Base-by-base conservation (phyloP, 2,888 invertebrate genomes). In the Archaeoteleia sp. region DNA sequence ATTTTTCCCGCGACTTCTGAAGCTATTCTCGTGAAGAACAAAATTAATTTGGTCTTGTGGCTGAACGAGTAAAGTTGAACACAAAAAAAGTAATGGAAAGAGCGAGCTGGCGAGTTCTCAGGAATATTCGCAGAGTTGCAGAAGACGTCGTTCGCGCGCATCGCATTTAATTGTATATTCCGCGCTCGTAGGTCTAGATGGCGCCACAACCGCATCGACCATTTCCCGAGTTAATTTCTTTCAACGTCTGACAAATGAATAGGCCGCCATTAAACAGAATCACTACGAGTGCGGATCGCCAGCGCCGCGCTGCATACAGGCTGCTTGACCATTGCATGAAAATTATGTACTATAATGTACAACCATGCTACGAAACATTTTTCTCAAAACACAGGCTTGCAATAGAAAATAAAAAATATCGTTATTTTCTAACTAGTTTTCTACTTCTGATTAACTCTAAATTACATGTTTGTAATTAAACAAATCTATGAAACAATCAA, bases 41-140 rank as follows among this genome's bases (percentile, higher is more conserved):
- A 20, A 20, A 4, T 20, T 20, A 20, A 20, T 20, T 20, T 5
- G 63, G 40, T 48, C 34, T 63, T 55, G 76, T 76, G 74, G 77
- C 81, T 77, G 71, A 76, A 79, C 71, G 76, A 71, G 60, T 43
- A 62, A 65, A 69, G 58, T 57, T 34, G 10, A 70, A 73, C 71
- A 54, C 25, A 74, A 63, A 76, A 69, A 76, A 74, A 75, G 66
- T 68, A 70, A 74, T 61, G 10, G 42, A 17, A 7, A 14, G 71
- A 73, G 75, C 66, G 48, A 70, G 72, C 78, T 72, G 77, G 77
- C 57, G 62, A 81, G 80, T 78, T 78, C 80, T 79, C 66, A 74
- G 80, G 81, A 83, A 78, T 79, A 66, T 74, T 76, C 74, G 73
- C 73, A 76, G 74, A 74, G 73, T 74, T 74, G 78, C 79, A 81